Base-by-base conservation (phyloP, 2,888 invertebrate genomes). In the Malacosoma neustria region DNA sequence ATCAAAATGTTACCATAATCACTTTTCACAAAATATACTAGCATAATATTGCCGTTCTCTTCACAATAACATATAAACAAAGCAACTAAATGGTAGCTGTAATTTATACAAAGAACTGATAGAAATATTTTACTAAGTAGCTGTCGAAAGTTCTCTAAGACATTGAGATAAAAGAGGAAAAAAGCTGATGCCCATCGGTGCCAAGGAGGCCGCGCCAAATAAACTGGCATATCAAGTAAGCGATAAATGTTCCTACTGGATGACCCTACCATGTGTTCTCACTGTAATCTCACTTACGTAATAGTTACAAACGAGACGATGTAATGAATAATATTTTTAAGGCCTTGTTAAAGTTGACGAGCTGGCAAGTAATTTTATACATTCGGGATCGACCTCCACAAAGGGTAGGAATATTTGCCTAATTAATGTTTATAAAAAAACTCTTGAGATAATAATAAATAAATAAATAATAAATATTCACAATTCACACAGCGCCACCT, bases 131-230 rank as follows among this genome's bases (percentile, higher is more conserved):
- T 15, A 33, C 41, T 38, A 46, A 53, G 46, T 46, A 45, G 33
- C 43, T 45, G 51, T 54, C 51, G 50, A 48, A 51, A 51, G 34
- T 54, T 53, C 13, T 42, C 35, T 39, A 35, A 45, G 42, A 43
- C 41, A 41, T 42, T 33, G 41, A 46, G 51, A 49, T 50, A 46
- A 46, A 45, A 46, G 31, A 42, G 46, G 22, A 46, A 45, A 49
- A 45, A 42, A 34, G 44, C 36, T 32, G 36, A 39, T 38, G 41
- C 29, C 37, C 39, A 37, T 39, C 40, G 32, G 36, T 42, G 49
- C 48, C 46, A 49, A 43, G 40, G 34, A 40, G 32, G 31, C 43
- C 45, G 32, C 43, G 45, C 45, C 51, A 49, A 50, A 51, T 49
- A 51, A 46, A 51, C 36, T 39, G 44, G 39, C 45, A 40, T 42